Evolutionary conservation across 2,888 invertebrate species (phyloP).

Genomic region (Polia nebulosa): DNA sequence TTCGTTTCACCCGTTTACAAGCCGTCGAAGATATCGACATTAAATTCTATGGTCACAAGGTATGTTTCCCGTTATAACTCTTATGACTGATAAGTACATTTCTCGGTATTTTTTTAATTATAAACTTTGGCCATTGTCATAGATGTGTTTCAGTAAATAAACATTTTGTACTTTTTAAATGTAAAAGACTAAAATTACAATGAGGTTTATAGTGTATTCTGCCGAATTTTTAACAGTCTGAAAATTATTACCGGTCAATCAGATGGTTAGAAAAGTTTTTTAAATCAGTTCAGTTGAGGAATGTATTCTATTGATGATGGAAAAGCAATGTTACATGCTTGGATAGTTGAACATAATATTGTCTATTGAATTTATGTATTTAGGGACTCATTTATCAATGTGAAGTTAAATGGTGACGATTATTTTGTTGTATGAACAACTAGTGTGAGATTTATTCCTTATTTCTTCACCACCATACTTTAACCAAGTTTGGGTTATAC

Average conservation of each 20-base stretch:
- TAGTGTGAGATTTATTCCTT: neutral
- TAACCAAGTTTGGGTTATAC: neutral
- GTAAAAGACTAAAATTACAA: conserved; percentile 57
- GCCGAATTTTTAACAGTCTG: conserved; percentile 66
- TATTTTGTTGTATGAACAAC: conserved; percentile 14
- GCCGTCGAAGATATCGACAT: conserved; percentile 67
- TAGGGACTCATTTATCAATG: conserved; percentile 66
- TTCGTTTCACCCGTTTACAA: conserved; percentile 71
- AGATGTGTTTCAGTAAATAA: conserved; percentile 63
- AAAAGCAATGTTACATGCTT: conserved; percentile 65
- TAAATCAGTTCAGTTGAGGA: conserved; percentile 56
- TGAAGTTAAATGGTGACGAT: conserved; percentile 59
- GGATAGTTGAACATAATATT: conserved; percentile 62
- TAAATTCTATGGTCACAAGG: conserved; percentile 80
- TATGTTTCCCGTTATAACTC: conserved; percentile 79
- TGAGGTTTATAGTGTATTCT: conserved; percentile 60
- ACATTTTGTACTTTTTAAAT: conserved; percentile 66
- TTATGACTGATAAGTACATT: conserved; percentile 85
- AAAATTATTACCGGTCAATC: conserved; percentile 57
- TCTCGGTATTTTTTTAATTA: conserved; percentile 71
- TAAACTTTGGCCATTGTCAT: conserved; percentile 65
- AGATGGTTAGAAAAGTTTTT: conserved; percentile 47
- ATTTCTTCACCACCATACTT: neutral
- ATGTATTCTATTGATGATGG: conserved; percentile 56
- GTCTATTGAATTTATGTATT: conserved; percentile 68